Evolutionary conservation across 2,888 invertebrate species (phyloP), one percentile per base, ranked within the genome.

Genomic region (Lobophora halterata): DNA sequence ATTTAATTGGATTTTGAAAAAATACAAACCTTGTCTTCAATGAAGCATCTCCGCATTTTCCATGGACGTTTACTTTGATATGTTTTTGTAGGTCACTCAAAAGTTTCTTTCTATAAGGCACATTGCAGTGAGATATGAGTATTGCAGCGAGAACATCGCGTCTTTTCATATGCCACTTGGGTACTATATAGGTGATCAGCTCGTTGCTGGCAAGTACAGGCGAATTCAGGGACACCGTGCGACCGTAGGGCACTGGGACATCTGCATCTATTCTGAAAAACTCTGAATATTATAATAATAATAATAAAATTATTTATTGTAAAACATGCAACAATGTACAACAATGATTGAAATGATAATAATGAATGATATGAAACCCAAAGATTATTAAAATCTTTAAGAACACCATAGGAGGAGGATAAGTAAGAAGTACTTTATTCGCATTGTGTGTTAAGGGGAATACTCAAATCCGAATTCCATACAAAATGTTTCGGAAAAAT

Each of bases 221-320:
- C 0, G 3, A 10, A 1, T 38, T 24, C 4, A 76, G 42, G 2
- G 75, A 52, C 1, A 91, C 38, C 1, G 90, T 89, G 27, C 92
- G 82, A 0, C 92, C 92, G 39, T 92, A 92, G 0, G 92, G 91
- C 2, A 92, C 90, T 0, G 92, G 92, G n/a, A 92, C 79, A 50
- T 92, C 92, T 1, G 92, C 86, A 46, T 90, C 89, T 61, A 78
- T 86, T 59, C 93, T 90, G 71, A 61, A 90, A 65, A 66, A 19
- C n/a, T n/a, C n/a, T n/a, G n/a, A n/a, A n/a, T n/a, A n/a, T n/a
- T n/a, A n/a, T n/a, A n/a, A n/a, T n/a, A n/a, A n/a, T n/a, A n/a
- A n/a, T n/a, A n/a, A n/a, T n/a, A n/a, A n/a, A n/a, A n/a, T n/a
- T n/a, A n/a, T n/a, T n/a, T n/a, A n/a, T n/a, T n/a, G n/a, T n/a